phyloP scores from a whole-genome alignment of 1,140 invertebrate species.

The Chrysomallon squamiferum region DNA sequence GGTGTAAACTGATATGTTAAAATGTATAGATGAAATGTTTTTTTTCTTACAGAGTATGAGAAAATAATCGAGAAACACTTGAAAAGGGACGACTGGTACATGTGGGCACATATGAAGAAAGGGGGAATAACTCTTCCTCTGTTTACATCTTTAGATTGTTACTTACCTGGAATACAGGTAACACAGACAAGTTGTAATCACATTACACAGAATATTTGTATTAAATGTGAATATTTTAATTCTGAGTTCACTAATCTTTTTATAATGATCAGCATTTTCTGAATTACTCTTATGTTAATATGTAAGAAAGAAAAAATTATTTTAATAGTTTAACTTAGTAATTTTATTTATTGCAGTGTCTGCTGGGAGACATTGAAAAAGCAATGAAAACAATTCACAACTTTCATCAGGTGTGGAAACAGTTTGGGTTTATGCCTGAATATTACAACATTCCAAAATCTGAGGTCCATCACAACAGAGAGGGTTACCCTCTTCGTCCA shows the following conservation, averaged over 20 bases:
- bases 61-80: constrained; percentile 85
- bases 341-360: constrained; percentile 65
- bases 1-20: no score
- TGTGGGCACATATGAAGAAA: constrained; percentile 96
- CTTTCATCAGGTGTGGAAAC: constrained; percentile 93
- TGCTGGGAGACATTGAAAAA: constrained; percentile 80
- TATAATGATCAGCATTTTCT: background rate
- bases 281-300: no score
- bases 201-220: no score
- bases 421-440: constrained; percentile 97
- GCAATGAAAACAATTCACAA: constrained; percentile 94
- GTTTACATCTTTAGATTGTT: constrained; percentile 97
- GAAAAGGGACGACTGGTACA: constrained; percentile 88
- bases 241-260: no score
- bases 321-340: no score
- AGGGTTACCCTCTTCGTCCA: constrained; percentile 94
- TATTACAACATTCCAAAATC: constrained; percentile 92
- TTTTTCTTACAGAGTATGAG: constrained; percentile 70
- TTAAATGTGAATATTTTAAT: no score
- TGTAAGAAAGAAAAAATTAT: no score
- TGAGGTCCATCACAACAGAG: constrained; percentile 82
- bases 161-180: constrained; percentile 96
- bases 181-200: no score
- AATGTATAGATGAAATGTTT: no score
- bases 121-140: constrained; percentile 94